A percentile compares a stretch with the other conserved stretches of the same genome.
phyloP scores from a whole-genome alignment of 1,140 invertebrate genomes.

The Pseudoatta argentina region DNA sequence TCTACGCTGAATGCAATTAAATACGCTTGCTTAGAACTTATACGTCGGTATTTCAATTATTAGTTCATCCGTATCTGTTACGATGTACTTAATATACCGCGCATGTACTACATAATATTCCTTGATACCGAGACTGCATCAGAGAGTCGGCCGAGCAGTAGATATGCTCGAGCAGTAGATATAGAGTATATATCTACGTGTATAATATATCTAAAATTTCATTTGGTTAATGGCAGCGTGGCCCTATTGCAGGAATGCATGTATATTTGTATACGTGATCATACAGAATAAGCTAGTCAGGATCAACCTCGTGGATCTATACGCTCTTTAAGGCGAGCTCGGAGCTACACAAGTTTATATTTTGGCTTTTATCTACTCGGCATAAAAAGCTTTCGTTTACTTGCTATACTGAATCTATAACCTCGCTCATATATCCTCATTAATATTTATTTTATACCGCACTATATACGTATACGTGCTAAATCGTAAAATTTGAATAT shows the following conservation, averaged over 20 bases:
- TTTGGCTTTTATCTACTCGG: conserved; percentile 19
- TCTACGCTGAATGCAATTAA: background rate
- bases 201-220: conserved; percentile 73
- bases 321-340: background rate
- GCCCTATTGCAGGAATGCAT: conserved; percentile 39
- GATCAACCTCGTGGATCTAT: background rate
- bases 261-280: conserved; percentile 39
- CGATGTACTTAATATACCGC: conserved; percentile 47
- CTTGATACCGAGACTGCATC: conserved; percentile 6
- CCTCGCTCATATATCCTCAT: background rate
- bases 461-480: background rate
- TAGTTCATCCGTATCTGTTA: conserved; percentile 34
- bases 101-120: conserved; percentile 52
- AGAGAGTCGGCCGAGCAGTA: background rate
- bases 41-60: conserved; percentile 54
- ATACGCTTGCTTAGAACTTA: background rate
- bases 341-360: conserved; percentile 22
- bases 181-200: background rate
- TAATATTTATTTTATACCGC: conserved; percentile 10
- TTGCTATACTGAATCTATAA: background rate
- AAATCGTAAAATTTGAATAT: conserved; percentile 5
- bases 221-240: conserved; percentile 75
- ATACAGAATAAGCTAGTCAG: background rate
- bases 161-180: conserved; percentile 1
- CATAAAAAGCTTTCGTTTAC: conserved; percentile 30